Evolutionary conservation across 2,797 vertebrate species (phyloP).

Genomic region (Podarcis siculus): DNA sequence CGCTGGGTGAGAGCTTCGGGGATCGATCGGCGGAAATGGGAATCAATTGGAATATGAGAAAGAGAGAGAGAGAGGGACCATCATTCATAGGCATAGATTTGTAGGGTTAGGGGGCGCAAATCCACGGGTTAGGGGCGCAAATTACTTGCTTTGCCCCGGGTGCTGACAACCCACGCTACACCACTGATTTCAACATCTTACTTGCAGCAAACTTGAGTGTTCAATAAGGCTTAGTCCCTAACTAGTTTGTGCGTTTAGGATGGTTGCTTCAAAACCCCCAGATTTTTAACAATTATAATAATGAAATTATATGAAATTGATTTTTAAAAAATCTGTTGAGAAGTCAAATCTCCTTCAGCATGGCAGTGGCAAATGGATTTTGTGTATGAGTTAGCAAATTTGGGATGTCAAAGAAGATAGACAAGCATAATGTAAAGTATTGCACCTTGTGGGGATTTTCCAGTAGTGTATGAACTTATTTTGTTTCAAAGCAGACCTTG

Average conservation of each 20-base stretch:
- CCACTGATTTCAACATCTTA: background rate
- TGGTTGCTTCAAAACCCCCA: background rate
- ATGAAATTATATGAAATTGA: background rate
- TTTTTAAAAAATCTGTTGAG: background rate
- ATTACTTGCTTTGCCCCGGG: too few species aligned
- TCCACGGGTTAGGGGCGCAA: too few species aligned
- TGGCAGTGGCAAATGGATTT: constrained; percentile 7
- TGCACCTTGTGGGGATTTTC: constrained; percentile 47
- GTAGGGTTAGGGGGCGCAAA: too few species aligned
- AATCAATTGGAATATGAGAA: too few species aligned
- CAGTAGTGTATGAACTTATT: constrained; percentile 44
- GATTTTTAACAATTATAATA: background rate
- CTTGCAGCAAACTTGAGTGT: background rate
- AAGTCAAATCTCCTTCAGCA: background rate
- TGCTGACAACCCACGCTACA: too few species aligned
- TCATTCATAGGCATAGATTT: too few species aligned
- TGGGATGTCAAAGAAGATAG: background rate
- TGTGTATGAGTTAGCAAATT: constrained; percentile 36
- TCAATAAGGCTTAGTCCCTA: background rate
- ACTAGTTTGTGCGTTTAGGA: background rate
- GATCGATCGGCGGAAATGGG: too few species aligned
- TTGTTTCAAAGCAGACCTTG: constrained; percentile 25
- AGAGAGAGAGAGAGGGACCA: too few species aligned
- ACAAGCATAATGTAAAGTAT: constrained; percentile 35
- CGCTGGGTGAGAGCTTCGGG: too few species aligned